Evolutionary conservation across 2,888 invertebrate species (phyloP), one percentile per base, ranked within the genome.

Genomic region (Bruchidius siliquastri): DNA sequence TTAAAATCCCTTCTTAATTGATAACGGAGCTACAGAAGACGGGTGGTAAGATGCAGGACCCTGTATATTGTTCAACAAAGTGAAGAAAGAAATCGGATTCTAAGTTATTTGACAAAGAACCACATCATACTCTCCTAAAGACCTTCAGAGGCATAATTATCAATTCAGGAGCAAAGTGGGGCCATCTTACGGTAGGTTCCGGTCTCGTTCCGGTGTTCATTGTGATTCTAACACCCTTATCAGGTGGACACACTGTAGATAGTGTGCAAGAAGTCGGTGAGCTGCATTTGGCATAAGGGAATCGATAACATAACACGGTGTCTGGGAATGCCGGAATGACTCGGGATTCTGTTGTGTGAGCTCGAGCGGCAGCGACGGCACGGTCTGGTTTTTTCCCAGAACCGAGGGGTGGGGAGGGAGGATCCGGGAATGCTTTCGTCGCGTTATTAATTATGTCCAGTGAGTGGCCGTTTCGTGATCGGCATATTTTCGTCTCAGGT

Each of bases 231-330:
- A n/a, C n/a, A n/a, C 26, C 26, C 2, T 13, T 49, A 8, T 13
- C 49, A 13, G 3, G 6, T 49, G 49, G 49, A 49, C 49, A 49
- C 49, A 49, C 49, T 49, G 49, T 49, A 49, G 8, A 18, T 13
- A 1, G 18, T 18, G 18, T 1, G 13, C 18, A 49, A 49, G 49
- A 49, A 49, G 73, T 72, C 75, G 74, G 76, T 77, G 73, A 76
- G 76, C 76, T 74, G 75, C 74, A 75, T 77, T 76, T 77, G 74
- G 75, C 72, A 77, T 77, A 79, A 77, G 74, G 74, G 74, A 76
- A 75, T 79, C 79, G 77, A 79, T 79, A 79, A 79, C 77, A 79
- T 79, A 77, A 79, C 76, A 77, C 77, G 72, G 74, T 71, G 77
- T 79, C 79, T 79, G 79, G 73, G 79, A 79, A 79, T 79, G 79